Evolutionary conservation across 1,140 invertebrate species (phyloP).

Genomic region (Lasioglossum baleicum): DNA sequence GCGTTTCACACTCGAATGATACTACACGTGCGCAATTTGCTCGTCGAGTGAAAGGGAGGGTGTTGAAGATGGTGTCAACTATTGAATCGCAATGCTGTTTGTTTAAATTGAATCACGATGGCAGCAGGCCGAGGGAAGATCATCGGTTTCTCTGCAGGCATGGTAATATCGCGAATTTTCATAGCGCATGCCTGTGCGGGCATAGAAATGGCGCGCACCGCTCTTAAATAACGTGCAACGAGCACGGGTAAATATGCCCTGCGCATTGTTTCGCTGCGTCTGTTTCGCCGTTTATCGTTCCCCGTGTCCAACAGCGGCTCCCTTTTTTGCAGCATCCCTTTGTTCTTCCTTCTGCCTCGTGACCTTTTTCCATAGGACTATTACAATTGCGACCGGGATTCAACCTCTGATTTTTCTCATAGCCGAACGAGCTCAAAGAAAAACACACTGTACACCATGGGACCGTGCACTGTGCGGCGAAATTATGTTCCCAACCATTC

Average conservation of each 20-base stretch:
- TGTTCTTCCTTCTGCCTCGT: constrained; percentile 12
- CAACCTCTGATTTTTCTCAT: constrained; percentile 13
- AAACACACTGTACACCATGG: background rate
- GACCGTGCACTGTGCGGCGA: background rate
- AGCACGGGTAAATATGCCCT: constrained; percentile 31
- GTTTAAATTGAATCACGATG: too few species aligned
- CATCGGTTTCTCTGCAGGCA: background rate
- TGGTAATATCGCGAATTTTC: constrained; percentile 45
- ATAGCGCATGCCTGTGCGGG: constrained; percentile 28
- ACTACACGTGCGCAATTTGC: too few species aligned
- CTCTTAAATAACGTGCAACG: constrained; percentile 34
- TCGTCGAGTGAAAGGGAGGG: too few species aligned
- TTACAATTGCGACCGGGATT: constrained; percentile 11
- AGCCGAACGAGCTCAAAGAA: constrained; percentile 8
- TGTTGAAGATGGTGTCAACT: too few species aligned
- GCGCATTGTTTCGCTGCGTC: constrained; percentile 33
- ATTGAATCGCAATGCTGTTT: too few species aligned
- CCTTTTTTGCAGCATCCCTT: constrained; percentile 16
- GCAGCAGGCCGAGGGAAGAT: too few species aligned
- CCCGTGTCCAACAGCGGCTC: constrained; percentile 17
- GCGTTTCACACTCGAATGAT: too few species aligned
- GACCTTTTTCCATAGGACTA: constrained; percentile 19
- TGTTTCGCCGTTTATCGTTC: constrained; percentile 28
- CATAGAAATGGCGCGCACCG: constrained; percentile 46
- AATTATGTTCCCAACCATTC: background rate